Evolutionary conservation across 2,797 vertebrate genomes (phyloP).

Genomic region (Pangasius djambal): DNA sequence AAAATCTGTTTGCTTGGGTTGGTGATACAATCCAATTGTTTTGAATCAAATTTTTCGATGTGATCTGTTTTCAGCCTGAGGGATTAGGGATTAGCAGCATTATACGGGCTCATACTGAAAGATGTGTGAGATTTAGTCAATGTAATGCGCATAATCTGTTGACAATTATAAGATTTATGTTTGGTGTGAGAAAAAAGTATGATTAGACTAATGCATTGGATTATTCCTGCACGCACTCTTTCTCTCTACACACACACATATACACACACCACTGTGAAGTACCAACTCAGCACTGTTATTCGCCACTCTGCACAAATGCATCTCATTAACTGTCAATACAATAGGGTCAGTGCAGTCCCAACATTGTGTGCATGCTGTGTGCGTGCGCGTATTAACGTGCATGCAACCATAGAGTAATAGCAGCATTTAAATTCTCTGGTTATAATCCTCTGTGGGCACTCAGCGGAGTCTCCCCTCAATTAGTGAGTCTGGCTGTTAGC

Average conservation of each 20-base stretch:
- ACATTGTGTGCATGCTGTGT: not conserved
- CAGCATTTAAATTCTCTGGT: constrained; percentile 27
- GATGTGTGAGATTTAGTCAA: constrained; percentile 8
- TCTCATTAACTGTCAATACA: constrained; percentile 27
- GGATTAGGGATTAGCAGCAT: constrained; percentile 36
- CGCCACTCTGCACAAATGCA: constrained; percentile 25
- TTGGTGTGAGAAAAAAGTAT: not conserved
- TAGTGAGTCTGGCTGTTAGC: constrained; percentile 10
- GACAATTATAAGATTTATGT: constrained; percentile 4
- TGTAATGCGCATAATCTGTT: constrained; percentile 7
- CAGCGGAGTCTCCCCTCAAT: constrained; percentile 18
- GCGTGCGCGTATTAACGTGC: not conserved
- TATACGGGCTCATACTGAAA: constrained; percentile 21
- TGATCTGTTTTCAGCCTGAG: not conserved
- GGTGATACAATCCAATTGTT: not conserved
- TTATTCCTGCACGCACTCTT: not conserved
- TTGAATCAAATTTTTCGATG: not conserved
- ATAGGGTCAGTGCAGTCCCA: not conserved
- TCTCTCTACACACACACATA: not conserved
- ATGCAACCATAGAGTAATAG: not conserved
- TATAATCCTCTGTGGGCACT: constrained; percentile 18
- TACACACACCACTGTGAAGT: not conserved
- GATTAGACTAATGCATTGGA: not conserved
- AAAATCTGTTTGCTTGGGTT: not conserved
- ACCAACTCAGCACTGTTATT: not conserved